Base-by-base conservation (phyloP, 2,113 vertebrate genomes). In the Corvus moneduloides region DNA sequence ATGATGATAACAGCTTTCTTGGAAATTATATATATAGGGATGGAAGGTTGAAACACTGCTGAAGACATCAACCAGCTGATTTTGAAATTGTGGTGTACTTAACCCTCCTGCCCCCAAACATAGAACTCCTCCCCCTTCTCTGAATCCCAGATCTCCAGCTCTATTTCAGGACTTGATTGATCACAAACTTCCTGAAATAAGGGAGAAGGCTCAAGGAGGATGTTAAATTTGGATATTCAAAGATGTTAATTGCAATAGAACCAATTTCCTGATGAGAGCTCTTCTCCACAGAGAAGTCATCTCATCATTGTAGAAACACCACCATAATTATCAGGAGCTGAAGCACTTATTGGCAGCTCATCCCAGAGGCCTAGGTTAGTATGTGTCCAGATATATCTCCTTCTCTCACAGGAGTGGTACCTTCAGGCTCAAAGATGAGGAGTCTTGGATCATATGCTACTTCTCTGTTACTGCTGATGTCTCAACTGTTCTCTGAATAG, bases 181-280 rank as follows among this genome's bases (percentile, higher is more conserved):
- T 96, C 90, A 68, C 43, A 95, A 68, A 95, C 88, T 90, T 96
- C 96, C 90, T 93, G 92, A 94, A 96, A 92, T 84, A 93, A 85
- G 44, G 26, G 89, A 93, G 84, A 88, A 95, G 64, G 85, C 94
- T 96, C 87, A 93, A 96, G 86, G 33, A 94, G 90, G 73, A 75
- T 94, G 90, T 92, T 97, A 95, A 94, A 95, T 95, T 95, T 94
- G 94, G 90, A 84, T 92, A 89, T 96, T 93, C 88, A 96, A 89
- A 93, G 66, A 95, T 87, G 83, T 84, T 96, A 95, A 96, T 96
- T 96, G 90, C 90, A 90, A 86, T 73, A 90, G 96, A 94, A 84
- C 88, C 56, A 87, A 78, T 90, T 96, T 96, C 76, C 74, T 94
- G 83, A 94, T 94, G 96, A 96, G 90, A 87, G 86, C 88, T 84